Percentiles rank a stretch among this genome's conserved stretches.
These are phyloP conservation scores for Gonatopus flavifemur DNA, from an alignment of 1,140 invertebrate genomes.

Conservation along the genomic window DNA sequence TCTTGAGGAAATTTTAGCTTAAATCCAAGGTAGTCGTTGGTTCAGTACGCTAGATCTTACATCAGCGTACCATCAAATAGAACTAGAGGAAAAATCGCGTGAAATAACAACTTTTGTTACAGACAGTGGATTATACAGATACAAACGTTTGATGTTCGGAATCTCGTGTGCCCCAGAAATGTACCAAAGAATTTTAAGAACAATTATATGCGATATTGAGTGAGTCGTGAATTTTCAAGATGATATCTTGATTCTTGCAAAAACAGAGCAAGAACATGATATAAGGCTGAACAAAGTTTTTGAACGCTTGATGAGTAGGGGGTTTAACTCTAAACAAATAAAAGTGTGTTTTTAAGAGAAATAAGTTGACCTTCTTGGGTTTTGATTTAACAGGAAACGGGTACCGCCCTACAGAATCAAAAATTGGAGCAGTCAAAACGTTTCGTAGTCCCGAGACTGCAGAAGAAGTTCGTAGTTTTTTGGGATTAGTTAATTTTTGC, in stretches of 20 bases:
- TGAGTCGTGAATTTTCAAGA: constrained; percentile 38
- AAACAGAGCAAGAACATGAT: constrained; percentile 33
- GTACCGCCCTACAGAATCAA: no score
- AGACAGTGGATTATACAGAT: constrained; percentile 39
- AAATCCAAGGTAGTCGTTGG: no score
- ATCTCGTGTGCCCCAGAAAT: constrained; percentile 40
- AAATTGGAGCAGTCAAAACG: no score
- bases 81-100: constrained; percentile 27
- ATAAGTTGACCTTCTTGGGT: constrained; percentile 32
- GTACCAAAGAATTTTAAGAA: constrained; percentile 46
- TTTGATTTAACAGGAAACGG: no score
- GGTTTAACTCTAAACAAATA: constrained; percentile 30
- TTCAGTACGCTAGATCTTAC: constrained; percentile 20
- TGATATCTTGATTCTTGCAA: constrained; percentile 43
- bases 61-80: constrained; percentile 25
- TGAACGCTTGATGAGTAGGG: constrained; percentile 21
- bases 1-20: no score
- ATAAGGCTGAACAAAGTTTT: constrained; percentile 29
- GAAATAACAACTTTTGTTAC: constrained; percentile 46
- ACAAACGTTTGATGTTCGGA: constrained; percentile 39
- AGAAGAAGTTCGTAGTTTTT: constrained; percentile 38
- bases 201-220: constrained; percentile 29
- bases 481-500: no score
- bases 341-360: constrained; percentile 34
- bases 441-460: constrained; percentile 16